Base-by-base conservation (phyloP, 2,113 vertebrate species). In the Junco hyemalis region DNA sequence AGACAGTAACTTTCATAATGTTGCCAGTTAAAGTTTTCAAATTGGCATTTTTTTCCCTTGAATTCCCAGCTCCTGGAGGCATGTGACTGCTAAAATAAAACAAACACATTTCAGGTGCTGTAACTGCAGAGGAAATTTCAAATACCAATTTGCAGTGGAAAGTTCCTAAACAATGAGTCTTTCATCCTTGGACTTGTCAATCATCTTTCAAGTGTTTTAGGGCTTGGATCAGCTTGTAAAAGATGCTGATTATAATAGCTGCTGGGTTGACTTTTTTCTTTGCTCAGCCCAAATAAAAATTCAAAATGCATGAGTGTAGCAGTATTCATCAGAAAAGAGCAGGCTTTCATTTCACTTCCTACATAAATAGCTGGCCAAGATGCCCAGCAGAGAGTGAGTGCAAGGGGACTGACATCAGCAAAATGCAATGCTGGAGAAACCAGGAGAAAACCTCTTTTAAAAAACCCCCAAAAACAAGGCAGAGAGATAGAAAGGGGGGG, bases 401-500 rank as follows among this genome's bases (percentile, higher is more conserved):
- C 31, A 57, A 65, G 25, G 57, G n/a, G 8, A 42, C 45, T 82
- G 82, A 82, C 74, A 80, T 72, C 66, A 80, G 81, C 66, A 82
- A 76, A 89, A 72, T 5, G 3, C 18, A 11, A 9, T 64, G 61
- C 45, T 45, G 45, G 20, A 45, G 45, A 44, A 74, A 84, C 14
- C 12, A 81, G 31, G 26, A 31, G 25, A 82, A 79, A 70, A 36
- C 17, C 48, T 61, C 21, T 3, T 16, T 3, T 16, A 3, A 19
- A 7, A 36, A 35, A 5, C 0, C 6, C 14, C 5, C 3, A 2
- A 24, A 31, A 9, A 14, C 4, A 48, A 15, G 17, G 17, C 12
- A 26, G 5, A 57, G 3, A 23, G 3, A 26, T 1, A 40, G 14
- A 64, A 45, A n/a, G 19, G 9, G 2, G 2, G 4, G 8, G 2